Base-by-base conservation (phyloP, 2,888 invertebrate genomes). In the Epistrophe grossulariae region DNA sequence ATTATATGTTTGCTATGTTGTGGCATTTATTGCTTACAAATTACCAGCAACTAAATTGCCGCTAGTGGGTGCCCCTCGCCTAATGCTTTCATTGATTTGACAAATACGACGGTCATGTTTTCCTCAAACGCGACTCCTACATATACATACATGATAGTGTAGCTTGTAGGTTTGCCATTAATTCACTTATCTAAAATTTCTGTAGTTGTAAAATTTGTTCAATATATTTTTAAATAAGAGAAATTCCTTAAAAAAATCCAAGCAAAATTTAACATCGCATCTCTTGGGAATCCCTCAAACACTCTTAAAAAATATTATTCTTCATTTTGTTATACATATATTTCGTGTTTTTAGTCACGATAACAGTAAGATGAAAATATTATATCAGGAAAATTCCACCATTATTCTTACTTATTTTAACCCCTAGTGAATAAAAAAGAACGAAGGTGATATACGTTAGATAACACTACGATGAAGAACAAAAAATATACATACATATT, bases 361-460 rank as follows among this genome's bases (percentile, higher is more conserved):
- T 87, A 83, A 79, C 82, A 71, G 74, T 76, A 76, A 83, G 87
- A 87, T 83, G 83, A 87, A 87, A 83, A 87, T 83, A 79, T 87
- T 83, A 83, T 62, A 79, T 62, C 79, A 83, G 70, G 66, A 60
- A 76, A 83, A 83, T 79, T 83, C 79, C 78, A 76, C 79, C 74
- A 87, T 83, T 87, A 76, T 76, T 83, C 87, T 83, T 83, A 83
- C 83, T 83, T 87, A 83, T 79, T 87, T 79, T 76, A 83, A 87
- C 83, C 87, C 57, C 87, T 60, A 74, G 87, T 72, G 74, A 87
- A 83, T 60, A 83, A 62, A 87, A 66, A 74, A 66, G 43, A 35
- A 87, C 62, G 60, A 74, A 87, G 83, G 87, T 87, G 87, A 87
- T 79, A 87, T 79, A 87, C 85, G 64, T 74, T 43, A 66, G 78